Evolutionary conservation across 30 jellyfish, hydroid and myxozoan species (phyloP), one percentile per base, ranked within the genome.

Genomic region (Nemopilema nomurai): DNA sequence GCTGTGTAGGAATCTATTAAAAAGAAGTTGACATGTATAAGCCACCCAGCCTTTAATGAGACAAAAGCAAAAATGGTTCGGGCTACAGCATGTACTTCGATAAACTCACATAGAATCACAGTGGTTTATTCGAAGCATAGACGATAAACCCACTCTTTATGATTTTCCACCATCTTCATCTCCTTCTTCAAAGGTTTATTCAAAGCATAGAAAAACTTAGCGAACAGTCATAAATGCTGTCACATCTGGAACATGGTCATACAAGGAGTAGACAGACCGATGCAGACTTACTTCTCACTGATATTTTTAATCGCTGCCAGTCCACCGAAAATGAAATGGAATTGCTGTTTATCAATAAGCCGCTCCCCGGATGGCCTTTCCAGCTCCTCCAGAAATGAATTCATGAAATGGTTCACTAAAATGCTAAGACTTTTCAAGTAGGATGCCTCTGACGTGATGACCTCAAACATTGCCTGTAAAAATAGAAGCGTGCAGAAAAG

Each of bases 391-490:
- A 85, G 21, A 72, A 89, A 93, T 26, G 71, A 97, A 76, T 72
- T 53, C 98, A 93, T 84, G 87, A 93, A 93, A 69, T 83, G 91
- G 22, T 67, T 64, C 67, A 89, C 90, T 13, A 93, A 81, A 21
- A 93, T 80, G 71, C 74, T 86, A 71, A 93, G 64, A 89, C 97
- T 88, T 71, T 93, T 93, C 89, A 93, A 65, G 74, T 93, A 93
- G 17, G 98, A 93, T 31, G 97, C 98, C 75, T 93, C 98, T 23
- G 98, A 93, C 53, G 98, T 93, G 26, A 93, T 83, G 1, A 89
- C 97, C 82, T 93, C 98, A 74, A 93, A 93, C 98, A 93, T 93
- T 28, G 98, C 98, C 98, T 93, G 77, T 3, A n/a, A 25, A 81
- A 24, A 67, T 4, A 31, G 22, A 62, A 19, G 28, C 8, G 52